Percentiles rank a stretch among this genome's conserved stretches.
Evolutionary conservation across 1,140 invertebrate genomes (phyloP).

Genomic region (Apis cerana): DNA sequence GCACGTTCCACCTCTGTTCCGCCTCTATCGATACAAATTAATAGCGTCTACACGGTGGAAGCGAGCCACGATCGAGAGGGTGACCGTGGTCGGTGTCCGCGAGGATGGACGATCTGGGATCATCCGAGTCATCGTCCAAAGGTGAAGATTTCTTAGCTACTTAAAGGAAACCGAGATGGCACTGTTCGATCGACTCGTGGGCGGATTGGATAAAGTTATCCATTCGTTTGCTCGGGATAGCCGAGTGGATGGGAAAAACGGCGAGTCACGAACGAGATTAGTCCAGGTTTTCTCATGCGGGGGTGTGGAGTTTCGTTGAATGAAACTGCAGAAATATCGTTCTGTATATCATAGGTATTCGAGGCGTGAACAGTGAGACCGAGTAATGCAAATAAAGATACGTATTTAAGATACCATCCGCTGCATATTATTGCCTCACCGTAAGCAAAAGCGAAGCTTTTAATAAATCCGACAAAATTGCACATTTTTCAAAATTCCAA

Average conservation of each 20-base stretch:
- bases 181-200: constrained; percentile 20
- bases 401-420: neutral
- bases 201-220: constrained; percentile 46
- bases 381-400: neutral
- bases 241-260: neutral
- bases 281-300: neutral
- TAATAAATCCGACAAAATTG: no score
- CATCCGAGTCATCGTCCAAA: constrained; percentile 1
- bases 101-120: neutral
- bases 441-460: no score
- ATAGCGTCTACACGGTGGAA: constrained; percentile 52
- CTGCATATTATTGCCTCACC: no score
- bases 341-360: neutral
- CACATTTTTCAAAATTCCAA: no score
- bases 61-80: neutral
- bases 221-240: neutral
- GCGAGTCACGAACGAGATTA: constrained; percentile 29
- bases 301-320: constrained; percentile 11
- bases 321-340: constrained; percentile 17
- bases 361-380: neutral
- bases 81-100: neutral
- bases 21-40: constrained; percentile 70
- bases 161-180: neutral
- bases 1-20: constrained; percentile 54
- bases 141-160: neutral